Base-by-base conservation (phyloP, 2,888 invertebrate species). In the Phlogophora meticulosa region DNA sequence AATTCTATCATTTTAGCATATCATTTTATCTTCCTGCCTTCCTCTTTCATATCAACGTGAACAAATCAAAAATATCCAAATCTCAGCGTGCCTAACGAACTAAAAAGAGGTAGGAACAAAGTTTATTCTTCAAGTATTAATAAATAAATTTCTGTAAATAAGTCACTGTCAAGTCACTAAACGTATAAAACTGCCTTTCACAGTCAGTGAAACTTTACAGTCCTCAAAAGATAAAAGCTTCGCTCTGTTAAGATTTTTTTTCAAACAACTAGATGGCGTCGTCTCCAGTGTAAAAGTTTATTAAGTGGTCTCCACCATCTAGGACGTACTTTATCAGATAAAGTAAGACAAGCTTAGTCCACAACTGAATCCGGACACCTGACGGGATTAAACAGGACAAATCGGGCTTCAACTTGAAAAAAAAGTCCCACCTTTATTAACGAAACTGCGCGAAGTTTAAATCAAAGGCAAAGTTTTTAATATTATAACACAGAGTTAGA, bases 401-500 rank as follows among this genome's bases (percentile, higher is more conserved):
- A 58, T 63, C 22, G 60, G 34, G 53, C 34, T 55, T 48, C 9
- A 55, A 40, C 51, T 22, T 4, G 34, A 60, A 49, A 59, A n/a
- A 51, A 48, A 38, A 45, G 11, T 49, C 78, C 61, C 72, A 70
- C 74, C 71, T 81, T 86, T 83, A 85, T 84, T 81, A 85, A 78
- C 60, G 60, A 82, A 85, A 79, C 69, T 76, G 74, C 81, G 55
- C 67, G 80, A 86, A 88, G 82, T 86, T 83, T 84, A 73, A 84
- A 87, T 87, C 87, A 88, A 88, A 88, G 81, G 61, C 72, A 53
- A 86, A 88, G 65, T 87, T 90, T 88, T 85, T 87, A 85, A 84
- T 82, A 77, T 82, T 81, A 87, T 85, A 82, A 84, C 82, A 83
- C 70, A 53, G 80, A 84, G 79, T 80, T 76, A 62, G 57, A 79